These are phyloP conservation scores for Hirtodrosophila trivittata DNA, from an alignment of 2,888 invertebrate genomes.

Conservation along the genomic window DNA sequence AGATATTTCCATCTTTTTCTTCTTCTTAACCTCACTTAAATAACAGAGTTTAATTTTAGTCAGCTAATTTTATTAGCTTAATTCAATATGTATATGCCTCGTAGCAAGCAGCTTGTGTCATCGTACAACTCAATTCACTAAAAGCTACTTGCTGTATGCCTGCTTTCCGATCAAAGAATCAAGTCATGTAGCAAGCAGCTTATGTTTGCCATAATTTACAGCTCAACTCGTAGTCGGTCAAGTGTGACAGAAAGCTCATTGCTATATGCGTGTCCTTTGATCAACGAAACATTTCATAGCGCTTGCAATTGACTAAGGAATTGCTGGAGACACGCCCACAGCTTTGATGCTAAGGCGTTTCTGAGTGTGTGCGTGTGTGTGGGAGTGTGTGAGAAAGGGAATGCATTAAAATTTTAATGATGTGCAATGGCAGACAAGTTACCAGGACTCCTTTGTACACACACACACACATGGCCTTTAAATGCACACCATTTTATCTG, in stretches of 20 bases:
- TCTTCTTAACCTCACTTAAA: too few relatives aligned
- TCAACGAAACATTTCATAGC: constrained; percentile 34
- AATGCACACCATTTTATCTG: constrained; percentile 8
- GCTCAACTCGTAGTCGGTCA: constrained; percentile 26
- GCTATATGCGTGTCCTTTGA: constrained; percentile 8
- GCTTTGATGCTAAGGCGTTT: constrained; percentile 11
- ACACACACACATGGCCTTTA: neutral
- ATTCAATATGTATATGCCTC: too few relatives aligned
- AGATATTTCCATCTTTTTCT: too few relatives aligned
- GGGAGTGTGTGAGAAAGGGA: neutral
- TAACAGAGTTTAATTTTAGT: too few relatives aligned
- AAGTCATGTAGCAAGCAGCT: constrained; percentile 18
- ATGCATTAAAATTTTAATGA: constrained; percentile 74
- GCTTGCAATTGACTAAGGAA: constrained; percentile 56
- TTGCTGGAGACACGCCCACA: constrained; percentile 2
- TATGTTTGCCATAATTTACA: constrained; percentile 38
- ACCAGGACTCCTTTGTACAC: constrained; percentile 17
- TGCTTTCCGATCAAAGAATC: neutral
- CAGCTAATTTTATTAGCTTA: too few relatives aligned
- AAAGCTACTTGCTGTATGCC: neutral
- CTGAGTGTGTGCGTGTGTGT: constrained; percentile 11
- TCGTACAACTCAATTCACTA: too few relatives aligned
- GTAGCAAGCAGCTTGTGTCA: too few relatives aligned
- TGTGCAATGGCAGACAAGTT: constrained; percentile 53
- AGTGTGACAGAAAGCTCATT: constrained; percentile 1